Percentiles rank a stretch among this genome's conserved stretches.
These are phyloP conservation scores for Yponomeuta plumbellus DNA, from an alignment of 2,888 invertebrate species.

Conservation along the genomic window DNA sequence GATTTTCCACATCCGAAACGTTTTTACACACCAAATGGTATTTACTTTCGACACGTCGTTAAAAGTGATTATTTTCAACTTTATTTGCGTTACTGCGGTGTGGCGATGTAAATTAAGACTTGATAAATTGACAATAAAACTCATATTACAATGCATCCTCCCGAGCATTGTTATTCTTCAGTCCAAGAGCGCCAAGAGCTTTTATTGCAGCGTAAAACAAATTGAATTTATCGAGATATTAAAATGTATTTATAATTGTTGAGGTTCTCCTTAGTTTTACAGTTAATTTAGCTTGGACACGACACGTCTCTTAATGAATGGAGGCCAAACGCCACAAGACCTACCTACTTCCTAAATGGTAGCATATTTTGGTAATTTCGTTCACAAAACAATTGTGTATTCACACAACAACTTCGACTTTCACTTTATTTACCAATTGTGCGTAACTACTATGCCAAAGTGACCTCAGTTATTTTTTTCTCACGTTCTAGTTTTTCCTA, in stretches of 20 bases:
- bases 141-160: slow-evolving; percentile 43
- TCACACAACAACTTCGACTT: slow-evolving; percentile 22
- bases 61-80: slow-evolving; percentile 26
- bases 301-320: background rate
- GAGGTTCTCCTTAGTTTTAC: slow-evolving; percentile 2
- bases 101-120: slow-evolving; percentile 42
- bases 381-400: background rate
- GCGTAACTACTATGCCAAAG: slow-evolving; percentile 21
- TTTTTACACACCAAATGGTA: slow-evolving; percentile 27
- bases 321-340: background rate
- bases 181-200: slow-evolving; percentile 29
- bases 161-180: slow-evolving; percentile 43
- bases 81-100: slow-evolving; percentile 45
- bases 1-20: slow-evolving; percentile 10
- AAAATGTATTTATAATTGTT: slow-evolving; percentile 37
- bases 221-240: slow-evolving; percentile 59
- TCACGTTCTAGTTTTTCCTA: slow-evolving; percentile 47
- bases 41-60: slow-evolving; percentile 26
- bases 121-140: slow-evolving; percentile 59
- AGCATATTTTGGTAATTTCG: background rate
- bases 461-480: slow-evolving; percentile 37
- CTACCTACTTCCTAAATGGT: background rate
- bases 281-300: background rate
- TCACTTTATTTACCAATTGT: slow-evolving; percentile 23
- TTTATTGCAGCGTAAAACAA: slow-evolving; percentile 59